Evolutionary conservation across 2,797 vertebrate genomes (phyloP).

Genomic region (Propithecus deckenii): DNA sequence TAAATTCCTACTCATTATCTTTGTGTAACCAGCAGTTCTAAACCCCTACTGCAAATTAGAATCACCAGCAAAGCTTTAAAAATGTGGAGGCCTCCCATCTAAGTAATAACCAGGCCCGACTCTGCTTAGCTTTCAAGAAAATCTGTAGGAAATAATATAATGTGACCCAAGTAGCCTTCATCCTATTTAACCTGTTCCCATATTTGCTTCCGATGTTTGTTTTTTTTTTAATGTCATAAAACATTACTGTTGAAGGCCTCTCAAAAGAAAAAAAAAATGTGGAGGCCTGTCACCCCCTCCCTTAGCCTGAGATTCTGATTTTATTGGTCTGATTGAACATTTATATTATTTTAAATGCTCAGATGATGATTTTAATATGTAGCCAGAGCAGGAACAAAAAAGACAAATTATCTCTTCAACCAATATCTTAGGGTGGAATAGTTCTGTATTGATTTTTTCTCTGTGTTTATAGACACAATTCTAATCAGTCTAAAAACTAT

Average conservation of each 20-base stretch:
- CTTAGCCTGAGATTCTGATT: not conserved
- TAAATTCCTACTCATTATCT: not conserved
- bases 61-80: not conserved
- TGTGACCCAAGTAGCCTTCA: too few species aligned
- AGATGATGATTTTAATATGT: not conserved
- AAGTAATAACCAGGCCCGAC: too few species aligned
- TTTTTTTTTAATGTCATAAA: too few species aligned
- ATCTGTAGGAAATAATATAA: too few species aligned
- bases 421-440: not conserved
- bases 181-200: too few species aligned
- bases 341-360: not conserved
- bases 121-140: too few species aligned
- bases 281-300: not conserved
- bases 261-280: not conserved
- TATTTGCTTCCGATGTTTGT: too few species aligned
- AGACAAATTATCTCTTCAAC: not conserved
- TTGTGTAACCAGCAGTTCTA: not conserved
- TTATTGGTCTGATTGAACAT: not conserved
- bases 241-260: too few species aligned
- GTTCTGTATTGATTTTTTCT: not conserved
- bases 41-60: not conserved
- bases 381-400: not conserved
- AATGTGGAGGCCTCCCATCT: not conserved
- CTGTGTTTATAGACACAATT: not conserved
- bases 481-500: not conserved